Evolutionary conservation across 1,140 invertebrate species (phyloP), one percentile per base, ranked within the genome.

Genomic region (Stegodyphus dumicola): DNA sequence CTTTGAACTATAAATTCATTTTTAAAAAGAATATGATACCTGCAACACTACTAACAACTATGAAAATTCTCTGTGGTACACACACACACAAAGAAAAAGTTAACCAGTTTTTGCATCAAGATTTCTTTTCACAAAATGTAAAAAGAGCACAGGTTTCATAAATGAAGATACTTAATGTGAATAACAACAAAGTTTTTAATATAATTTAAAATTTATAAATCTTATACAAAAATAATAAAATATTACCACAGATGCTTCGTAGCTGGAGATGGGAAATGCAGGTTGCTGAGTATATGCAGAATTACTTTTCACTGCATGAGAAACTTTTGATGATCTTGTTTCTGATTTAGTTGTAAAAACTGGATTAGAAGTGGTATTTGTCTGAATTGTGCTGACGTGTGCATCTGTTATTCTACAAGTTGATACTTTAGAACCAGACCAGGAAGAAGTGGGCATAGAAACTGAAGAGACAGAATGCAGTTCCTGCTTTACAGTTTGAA

Each of bases 371-470:
- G 15, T 74, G 17, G 56, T 7, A 53, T 48, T 74, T n/a, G 52
- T 74, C 13, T 85, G 81, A n/a, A 85, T 85, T 48, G 73, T 85
- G 64, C 66, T 85, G 0, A 85, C 74, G 52, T 85, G 81, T 11
- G 74, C 49, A 56, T 85, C 81, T 49, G 74, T 54, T 5, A 83
- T 54, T 75, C 80, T 83, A 17, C 17, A 66, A 10, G 78, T 64
- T 15, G 80, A n/a, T 49, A 66, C 13, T 64, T 85, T 85, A 52
- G 81, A 77, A 33, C 53, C 60, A 9, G 81, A 6, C 81, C 81
- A 85, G n/a, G 81, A 69, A 51, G 53, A 18, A 67, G 80, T 51
- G n/a, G 54, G n/a, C 17, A 7, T 33, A 64, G 53, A 49, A 18
- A 18, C 5, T 49, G 81, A 67, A 33, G 73, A 52, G 13, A 9